These are phyloP conservation scores for Hormaphis cornu DNA, from an alignment of 1,140 invertebrate genomes.

Conservation along the genomic window DNA sequence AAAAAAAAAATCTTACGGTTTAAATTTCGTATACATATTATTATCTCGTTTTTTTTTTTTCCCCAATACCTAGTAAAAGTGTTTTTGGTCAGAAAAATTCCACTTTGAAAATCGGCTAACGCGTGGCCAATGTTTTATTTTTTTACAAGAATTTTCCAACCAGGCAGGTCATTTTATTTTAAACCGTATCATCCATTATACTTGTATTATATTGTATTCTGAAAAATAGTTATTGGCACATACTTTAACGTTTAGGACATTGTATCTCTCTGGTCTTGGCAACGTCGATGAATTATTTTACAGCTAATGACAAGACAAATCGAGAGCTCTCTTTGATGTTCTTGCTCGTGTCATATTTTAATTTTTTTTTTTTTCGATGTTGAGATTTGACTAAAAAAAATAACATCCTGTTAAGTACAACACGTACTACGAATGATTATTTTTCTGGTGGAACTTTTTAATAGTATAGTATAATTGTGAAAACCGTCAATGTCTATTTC, in stretches of 20 bases:
- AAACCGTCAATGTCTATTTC: background rate
- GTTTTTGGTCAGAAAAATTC: too few species aligned
- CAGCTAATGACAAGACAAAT: constrained; percentile 8
- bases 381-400: background rate
- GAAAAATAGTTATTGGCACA: too few species aligned
- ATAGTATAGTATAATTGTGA: background rate
- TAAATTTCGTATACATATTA: too few species aligned
- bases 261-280: constrained; percentile 11
- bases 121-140: too few species aligned
- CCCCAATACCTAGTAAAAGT: too few species aligned
- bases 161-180: too few species aligned
- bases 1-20: too few species aligned
- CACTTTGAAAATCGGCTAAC: too few species aligned
- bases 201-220: too few species aligned
- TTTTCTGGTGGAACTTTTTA: background rate
- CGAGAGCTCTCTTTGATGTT: background rate
- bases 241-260: constrained; percentile 11
- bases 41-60: too few species aligned
- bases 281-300: background rate
- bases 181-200: too few species aligned
- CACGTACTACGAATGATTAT: background rate
- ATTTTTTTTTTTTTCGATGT: background rate
- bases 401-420: background rate
- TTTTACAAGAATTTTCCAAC: too few species aligned
- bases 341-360: background rate